Base-by-base conservation (phyloP, 1,140 invertebrate genomes). In the Lepidurus couesii region DNA sequence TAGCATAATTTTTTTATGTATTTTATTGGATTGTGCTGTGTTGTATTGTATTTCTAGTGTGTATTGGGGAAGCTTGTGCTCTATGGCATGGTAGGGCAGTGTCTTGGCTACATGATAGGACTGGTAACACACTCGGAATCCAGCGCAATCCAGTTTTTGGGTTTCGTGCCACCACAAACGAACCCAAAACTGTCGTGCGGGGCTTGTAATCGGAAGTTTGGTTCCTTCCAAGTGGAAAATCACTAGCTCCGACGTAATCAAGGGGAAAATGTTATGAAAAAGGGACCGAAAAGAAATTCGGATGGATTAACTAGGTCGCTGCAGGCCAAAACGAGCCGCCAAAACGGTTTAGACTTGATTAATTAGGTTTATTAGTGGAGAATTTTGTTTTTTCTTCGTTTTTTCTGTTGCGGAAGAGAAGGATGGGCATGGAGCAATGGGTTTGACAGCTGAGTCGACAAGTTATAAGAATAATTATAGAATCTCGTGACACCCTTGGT, bases 141-240 rank as follows among this genome's bases (percentile, higher is more conserved):
- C 53, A 65, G 53, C 21, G 53, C 53, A 65, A 65, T 65, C 53
- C 53, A 65, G 53, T 65, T 65, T 65, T 65, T 4, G 53, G 16
- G 53, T 65, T 47, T 21, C 21, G 21, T n/a, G 53, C 53, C 9
- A 21, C 53, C 6, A 13, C 21, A 21, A 13, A 65, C 16, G n/a
- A 65, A 7, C 6, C 13, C 13, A 34, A 34, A 34, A 34, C 3
- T 34, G 3, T 34, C 34, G 34, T 34, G 34, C 3, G 53, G 53
- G 53, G 53, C 53, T 65, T 21, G 7, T 65, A 65, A 65, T 65
- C 21, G 34, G 34, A 34, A 34, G 4, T 34, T 34, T 34, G 34
- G 34, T 34, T 34, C 34, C 3, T 34, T 34, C 34, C 34, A 4
- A 34, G 34, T 34, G 34, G 34, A 34, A 34, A 34, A 34, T 34